These are phyloP conservation scores for Athrips mouffetella DNA, from an alignment of 2,888 invertebrate species.

Conservation along the genomic window DNA sequence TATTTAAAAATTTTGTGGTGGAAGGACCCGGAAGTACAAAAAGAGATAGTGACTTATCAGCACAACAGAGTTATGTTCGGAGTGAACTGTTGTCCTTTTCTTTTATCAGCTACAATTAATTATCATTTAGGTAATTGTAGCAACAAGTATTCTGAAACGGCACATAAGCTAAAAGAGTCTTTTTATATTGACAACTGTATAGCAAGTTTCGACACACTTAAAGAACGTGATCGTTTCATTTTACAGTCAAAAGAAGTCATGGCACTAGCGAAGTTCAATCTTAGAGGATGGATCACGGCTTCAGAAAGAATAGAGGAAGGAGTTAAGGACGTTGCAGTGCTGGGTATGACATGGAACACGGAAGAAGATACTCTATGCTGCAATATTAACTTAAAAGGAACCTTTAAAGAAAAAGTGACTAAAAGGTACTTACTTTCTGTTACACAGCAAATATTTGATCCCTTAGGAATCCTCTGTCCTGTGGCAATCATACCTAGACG, in stretches of 20 bases:
- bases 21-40: not conserved
- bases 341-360: not conserved
- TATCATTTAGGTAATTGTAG: constrained; percentile 2
- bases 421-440: constrained; percentile 17
- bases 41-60: not conserved
- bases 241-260: not conserved
- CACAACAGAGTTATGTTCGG: not conserved
- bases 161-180: not conserved
- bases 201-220: not conserved
- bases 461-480: constrained; percentile 2
- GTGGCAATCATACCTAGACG: not conserved
- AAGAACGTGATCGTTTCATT: not conserved
- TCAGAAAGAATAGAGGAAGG: not conserved
- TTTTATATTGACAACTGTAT: constrained; percentile 1
- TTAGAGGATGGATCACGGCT: not conserved
- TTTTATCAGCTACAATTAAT: not conserved
- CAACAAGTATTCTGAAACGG: not conserved
- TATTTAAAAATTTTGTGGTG: constrained; percentile 4
- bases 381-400: not conserved
- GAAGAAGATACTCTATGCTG: not conserved
- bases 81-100: not conserved
- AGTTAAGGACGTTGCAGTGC: not conserved
- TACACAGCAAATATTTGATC: constrained; percentile 13
- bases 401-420: not conserved
- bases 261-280: not conserved